Evolutionary conservation across 2,888 invertebrate genomes (phyloP).

Genomic region (Strigamia crassipes): DNA sequence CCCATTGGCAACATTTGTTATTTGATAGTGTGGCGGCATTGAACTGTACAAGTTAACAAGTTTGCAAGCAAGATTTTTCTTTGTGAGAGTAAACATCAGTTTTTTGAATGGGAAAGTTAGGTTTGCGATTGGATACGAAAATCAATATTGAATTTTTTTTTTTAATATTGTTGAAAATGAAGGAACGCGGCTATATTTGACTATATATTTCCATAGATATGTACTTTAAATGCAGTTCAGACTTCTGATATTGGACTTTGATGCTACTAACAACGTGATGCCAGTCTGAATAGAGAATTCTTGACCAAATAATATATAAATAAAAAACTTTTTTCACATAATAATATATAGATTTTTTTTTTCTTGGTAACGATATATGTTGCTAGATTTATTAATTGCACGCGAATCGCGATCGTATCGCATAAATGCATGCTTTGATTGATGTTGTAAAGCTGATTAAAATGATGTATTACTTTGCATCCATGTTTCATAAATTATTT

Average conservation of each 20-base stretch:
- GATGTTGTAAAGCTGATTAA: too few relatives aligned
- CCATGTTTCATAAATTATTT: too few relatives aligned
- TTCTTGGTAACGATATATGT: too few relatives aligned
- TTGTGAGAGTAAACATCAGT: not conserved
- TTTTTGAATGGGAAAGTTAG: not conserved
- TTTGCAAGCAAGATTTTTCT: not conserved
- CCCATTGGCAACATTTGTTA: not conserved
- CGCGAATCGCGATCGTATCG: too few relatives aligned
- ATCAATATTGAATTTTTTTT: not conserved
- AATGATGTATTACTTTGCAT: too few relatives aligned
- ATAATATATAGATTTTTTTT: too few relatives aligned
- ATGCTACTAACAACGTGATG: not conserved
- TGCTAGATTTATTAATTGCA: too few relatives aligned
- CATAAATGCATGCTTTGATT: too few relatives aligned
- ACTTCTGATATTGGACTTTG: constrained; percentile 3
- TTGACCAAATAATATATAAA: not conserved
- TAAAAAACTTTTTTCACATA: not conserved
- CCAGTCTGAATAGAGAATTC: not conserved
- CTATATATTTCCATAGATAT: not conserved
- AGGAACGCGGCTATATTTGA: not conserved
- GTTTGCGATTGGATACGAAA: not conserved
- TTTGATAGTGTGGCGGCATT: not conserved
- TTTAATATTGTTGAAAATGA: not conserved
- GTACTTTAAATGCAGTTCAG: constrained; percentile 15
- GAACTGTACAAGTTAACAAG: constrained; percentile 16